Conservation (phyloP, 1,140 invertebrate species). For the Euschistus heros region DNA sequence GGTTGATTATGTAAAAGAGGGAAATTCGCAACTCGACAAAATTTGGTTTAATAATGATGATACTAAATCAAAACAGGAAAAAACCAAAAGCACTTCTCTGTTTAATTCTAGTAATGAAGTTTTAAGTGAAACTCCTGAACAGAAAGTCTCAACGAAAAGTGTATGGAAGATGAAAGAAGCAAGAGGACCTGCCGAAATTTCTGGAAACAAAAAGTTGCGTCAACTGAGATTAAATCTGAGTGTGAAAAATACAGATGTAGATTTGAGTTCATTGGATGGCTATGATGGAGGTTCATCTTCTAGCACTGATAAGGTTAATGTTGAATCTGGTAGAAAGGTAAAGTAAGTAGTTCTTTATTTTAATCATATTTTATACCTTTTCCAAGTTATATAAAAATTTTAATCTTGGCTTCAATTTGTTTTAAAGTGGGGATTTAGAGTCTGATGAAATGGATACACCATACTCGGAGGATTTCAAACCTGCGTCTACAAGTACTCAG, state of each 20-base stretch:
- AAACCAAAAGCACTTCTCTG: background rate
- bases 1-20: constrained; percentile 4
- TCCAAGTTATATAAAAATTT: too few species aligned
- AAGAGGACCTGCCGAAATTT: background rate
- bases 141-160: background rate
- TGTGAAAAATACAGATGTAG: background rate
- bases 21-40: background rate
- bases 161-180: constrained; percentile 10
- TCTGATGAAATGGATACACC: too few species aligned
- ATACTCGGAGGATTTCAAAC: too few species aligned
- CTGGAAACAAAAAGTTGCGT: background rate
- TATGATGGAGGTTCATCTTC: constrained; percentile 1
- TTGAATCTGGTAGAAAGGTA: too few species aligned
- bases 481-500: too few species aligned
- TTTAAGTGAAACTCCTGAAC: background rate
- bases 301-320: too few species aligned
- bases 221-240: background rate
- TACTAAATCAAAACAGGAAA: background rate
- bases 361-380: too few species aligned
- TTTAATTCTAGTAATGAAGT: background rate
- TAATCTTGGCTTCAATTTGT: too few species aligned
- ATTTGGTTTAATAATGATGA: background rate
- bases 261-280: background rate
- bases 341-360: too few species aligned
- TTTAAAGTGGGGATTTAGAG: too few species aligned